phyloP scores from a whole-genome alignment of 2,797 vertebrate species.

The Echiichthys vipera region DNA sequence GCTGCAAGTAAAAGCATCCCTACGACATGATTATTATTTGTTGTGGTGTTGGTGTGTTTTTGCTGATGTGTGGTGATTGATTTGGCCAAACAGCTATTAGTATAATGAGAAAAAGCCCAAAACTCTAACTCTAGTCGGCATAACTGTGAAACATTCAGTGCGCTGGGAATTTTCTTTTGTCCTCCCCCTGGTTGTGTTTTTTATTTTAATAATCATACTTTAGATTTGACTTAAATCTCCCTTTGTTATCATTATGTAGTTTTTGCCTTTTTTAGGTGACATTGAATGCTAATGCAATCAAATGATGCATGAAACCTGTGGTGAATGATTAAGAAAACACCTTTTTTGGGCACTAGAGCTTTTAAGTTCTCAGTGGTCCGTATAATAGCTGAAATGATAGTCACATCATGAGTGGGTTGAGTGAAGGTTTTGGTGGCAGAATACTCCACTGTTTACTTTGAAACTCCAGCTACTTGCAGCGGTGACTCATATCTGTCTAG shows the following conservation, averaged over 20 bases:
- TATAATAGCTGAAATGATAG: slow-evolving; percentile 7
- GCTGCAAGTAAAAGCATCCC: slow-evolving; percentile 2
- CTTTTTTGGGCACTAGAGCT: background rate
- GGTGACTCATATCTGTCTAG: slow-evolving; percentile 83
- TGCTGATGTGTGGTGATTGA: background rate
- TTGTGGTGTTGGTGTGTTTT: background rate
- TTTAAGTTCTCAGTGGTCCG: slow-evolving; percentile 21
- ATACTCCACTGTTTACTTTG: slow-evolving; percentile 78
- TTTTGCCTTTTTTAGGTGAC: background rate
- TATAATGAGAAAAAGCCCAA: background rate
- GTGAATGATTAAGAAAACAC: background rate
- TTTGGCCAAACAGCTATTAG: background rate
- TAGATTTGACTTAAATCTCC: background rate
- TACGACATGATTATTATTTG: background rate
- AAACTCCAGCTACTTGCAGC: slow-evolving; percentile 81
- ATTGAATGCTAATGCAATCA: background rate
- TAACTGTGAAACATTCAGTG: background rate
- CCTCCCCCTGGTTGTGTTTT: background rate
- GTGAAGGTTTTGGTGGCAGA: slow-evolving; percentile 62
- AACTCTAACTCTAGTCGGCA: too few species aligned
- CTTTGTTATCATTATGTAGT: background rate
- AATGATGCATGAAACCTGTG: background rate
- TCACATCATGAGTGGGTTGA: slow-evolving; percentile 55
- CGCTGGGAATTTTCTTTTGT: background rate
- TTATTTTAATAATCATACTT: background rate